These are phyloP conservation scores for Aethina tumida DNA, from an alignment of 1,140 invertebrate genomes.

Conservation along the genomic window DNA sequence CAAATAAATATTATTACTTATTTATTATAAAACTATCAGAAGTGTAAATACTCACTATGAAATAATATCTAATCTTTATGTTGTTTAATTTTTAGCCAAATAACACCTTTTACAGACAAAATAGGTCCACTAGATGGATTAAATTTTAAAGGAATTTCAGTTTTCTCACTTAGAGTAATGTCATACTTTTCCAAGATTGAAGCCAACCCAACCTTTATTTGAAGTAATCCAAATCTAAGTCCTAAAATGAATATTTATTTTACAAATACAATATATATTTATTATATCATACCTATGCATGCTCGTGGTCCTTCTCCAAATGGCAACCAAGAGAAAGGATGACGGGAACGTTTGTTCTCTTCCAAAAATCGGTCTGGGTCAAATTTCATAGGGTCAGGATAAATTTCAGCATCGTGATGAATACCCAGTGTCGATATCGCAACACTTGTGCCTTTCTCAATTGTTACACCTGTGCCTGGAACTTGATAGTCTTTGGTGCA, in stretches of 20 bases:
- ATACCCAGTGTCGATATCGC: slow-evolving; percentile 46
- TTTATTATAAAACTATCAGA: too few relatives aligned
- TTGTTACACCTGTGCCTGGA: slow-evolving; percentile 42
- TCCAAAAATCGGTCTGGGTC: slow-evolving; percentile 56
- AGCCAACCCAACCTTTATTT: slow-evolving; percentile 6
- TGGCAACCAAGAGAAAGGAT: slow-evolving; percentile 26
- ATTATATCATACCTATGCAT: slow-evolving; percentile 39
- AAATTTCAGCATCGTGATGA: slow-evolving; percentile 53
- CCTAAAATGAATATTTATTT: not conserved
- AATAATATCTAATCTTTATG: too few relatives aligned
- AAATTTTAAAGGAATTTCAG: not conserved
- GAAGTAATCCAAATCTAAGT: not conserved
- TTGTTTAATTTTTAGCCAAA: too few relatives aligned
- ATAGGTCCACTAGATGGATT: not conserved
- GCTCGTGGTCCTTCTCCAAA: slow-evolving; percentile 47
- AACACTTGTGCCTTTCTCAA: too few relatives aligned
- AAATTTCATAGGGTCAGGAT: slow-evolving; percentile 53
- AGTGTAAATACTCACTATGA: too few relatives aligned
- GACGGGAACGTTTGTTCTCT: slow-evolving; percentile 34
- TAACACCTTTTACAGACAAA: not conserved
- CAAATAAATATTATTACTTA: too few relatives aligned
- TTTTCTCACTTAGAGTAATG: slow-evolving; percentile 2
- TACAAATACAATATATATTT: not conserved
- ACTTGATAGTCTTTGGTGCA: too few relatives aligned
- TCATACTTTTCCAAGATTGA: slow-evolving; percentile 7